Evolutionary conservation across 2,797 vertebrate genomes (phyloP).

Genomic region (Steatocranus sp.): DNA sequence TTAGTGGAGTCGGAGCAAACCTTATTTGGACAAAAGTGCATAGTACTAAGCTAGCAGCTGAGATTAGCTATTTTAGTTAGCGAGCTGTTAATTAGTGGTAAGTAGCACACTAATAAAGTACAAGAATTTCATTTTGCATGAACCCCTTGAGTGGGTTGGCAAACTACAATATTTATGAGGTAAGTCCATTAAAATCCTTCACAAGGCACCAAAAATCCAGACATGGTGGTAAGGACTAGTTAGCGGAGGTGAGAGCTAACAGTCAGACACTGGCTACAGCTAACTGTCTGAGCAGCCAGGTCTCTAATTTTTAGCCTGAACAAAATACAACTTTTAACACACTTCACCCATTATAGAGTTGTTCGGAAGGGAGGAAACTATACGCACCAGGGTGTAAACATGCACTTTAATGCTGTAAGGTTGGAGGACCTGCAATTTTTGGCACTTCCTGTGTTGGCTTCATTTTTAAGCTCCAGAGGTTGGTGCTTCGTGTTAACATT

Average conservation of each 20-base stretch:
- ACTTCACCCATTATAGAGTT: background rate
- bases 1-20: accelerated
- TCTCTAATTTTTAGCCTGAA: background rate
- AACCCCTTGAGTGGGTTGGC: background rate
- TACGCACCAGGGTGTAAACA: background rate
- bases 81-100: background rate
- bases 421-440: background rate
- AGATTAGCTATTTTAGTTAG: background rate
- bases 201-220: background rate
- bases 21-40: background rate
- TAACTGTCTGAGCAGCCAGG: background rate
- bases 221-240: accelerated
- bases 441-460: background rate
- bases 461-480: background rate
- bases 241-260: background rate
- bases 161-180: background rate
- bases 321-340: background rate
- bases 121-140: background rate
- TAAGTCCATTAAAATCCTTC: background rate
- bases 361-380: background rate
- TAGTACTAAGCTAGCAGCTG: background rate
- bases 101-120: background rate
- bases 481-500: background rate
- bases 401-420: background rate
- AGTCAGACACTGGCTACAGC: background rate